Conservation (phyloP, 2,888 invertebrate species). For the Poecilobothrus nobilitatus region DNA sequence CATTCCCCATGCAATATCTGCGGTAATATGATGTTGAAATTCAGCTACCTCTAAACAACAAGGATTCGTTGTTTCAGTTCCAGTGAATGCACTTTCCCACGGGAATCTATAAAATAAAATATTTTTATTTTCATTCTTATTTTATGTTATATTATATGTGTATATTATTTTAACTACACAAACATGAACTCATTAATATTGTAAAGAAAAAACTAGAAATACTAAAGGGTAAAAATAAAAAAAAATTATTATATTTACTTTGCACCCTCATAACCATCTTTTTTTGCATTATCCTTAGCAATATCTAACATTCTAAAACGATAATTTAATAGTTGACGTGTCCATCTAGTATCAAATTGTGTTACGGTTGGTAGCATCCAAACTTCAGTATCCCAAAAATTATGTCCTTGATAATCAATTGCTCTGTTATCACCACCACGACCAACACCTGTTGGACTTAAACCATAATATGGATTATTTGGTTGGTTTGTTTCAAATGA, state of each 20-base stretch:
- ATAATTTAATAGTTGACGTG: constrained; percentile 47
- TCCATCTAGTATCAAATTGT: constrained; percentile 47
- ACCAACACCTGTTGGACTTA: constrained; percentile 53
- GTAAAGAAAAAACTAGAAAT: no score
- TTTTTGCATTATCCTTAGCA: constrained; percentile 47
- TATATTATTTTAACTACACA: background rate
- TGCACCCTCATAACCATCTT: constrained; percentile 49
- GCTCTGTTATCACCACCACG: constrained; percentile 41
- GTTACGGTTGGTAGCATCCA: constrained; percentile 54
- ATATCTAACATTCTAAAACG: constrained; percentile 46
- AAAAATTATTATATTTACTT: constrained; percentile 36
- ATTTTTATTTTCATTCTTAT: constrained; percentile 2
- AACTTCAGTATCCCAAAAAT: constrained; percentile 57
- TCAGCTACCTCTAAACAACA: constrained; percentile 51
- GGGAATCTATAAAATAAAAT: constrained; percentile 46
- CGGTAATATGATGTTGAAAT: constrained; percentile 52
- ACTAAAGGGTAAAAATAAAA: no score
- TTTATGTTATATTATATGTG: no score
- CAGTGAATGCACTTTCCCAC: constrained; percentile 57
- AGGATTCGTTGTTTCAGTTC: constrained; percentile 52
- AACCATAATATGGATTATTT: constrained; percentile 46
- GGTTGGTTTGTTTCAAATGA: constrained; percentile 46
- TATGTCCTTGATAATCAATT: constrained; percentile 49
- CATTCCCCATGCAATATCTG: constrained; percentile 50
- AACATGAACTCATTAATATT: background rate